Evolutionary conservation across 2,888 invertebrate genomes (phyloP).

Genomic region (Machimus atricapillus): DNA sequence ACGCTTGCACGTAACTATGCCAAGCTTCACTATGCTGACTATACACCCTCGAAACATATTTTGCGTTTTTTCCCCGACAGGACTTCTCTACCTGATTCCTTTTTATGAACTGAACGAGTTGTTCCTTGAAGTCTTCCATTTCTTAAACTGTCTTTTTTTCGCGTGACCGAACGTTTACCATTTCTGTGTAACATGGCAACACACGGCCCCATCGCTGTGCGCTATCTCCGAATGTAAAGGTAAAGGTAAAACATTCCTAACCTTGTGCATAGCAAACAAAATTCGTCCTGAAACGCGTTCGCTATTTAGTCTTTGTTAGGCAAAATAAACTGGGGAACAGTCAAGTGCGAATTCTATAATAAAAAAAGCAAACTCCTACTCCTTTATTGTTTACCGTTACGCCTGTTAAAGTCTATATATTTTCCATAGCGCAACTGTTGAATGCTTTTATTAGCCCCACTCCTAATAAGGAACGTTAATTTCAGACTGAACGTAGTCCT

Average conservation of each 20-base stretch:
- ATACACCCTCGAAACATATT: not conserved
- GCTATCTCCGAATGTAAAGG: not conserved
- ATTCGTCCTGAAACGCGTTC: conserved; percentile 9
- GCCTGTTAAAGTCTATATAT: conserved; percentile 1
- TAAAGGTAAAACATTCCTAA: conserved; percentile 5
- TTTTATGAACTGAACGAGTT: conserved; percentile 30
- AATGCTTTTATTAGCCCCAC: conserved; percentile 25
- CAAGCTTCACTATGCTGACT: not conserved
- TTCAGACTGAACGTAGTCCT: not conserved
- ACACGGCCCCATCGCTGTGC: not conserved
- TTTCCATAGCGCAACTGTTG: conserved; percentile 41
- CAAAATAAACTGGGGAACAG: conserved; percentile 15
- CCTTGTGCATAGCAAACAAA: conserved; percentile 29
- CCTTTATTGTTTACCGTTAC: not conserved
- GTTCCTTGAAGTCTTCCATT: conserved; percentile 30
- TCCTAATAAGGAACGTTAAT: not conserved
- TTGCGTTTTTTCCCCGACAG: not conserved
- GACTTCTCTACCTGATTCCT: conserved; percentile 50
- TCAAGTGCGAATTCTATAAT: conserved; percentile 12
- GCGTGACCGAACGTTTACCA: conserved; percentile 48
- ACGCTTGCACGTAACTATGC: not conserved
- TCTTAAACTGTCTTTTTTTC: conserved; percentile 35
- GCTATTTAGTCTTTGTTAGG: conserved; percentile 16
- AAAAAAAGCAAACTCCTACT: not conserved
- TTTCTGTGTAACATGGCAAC: conserved; percentile 47